phyloP scores from a whole-genome alignment of 2,797 vertebrate species.

The Premnoplex brunnescens region DNA sequence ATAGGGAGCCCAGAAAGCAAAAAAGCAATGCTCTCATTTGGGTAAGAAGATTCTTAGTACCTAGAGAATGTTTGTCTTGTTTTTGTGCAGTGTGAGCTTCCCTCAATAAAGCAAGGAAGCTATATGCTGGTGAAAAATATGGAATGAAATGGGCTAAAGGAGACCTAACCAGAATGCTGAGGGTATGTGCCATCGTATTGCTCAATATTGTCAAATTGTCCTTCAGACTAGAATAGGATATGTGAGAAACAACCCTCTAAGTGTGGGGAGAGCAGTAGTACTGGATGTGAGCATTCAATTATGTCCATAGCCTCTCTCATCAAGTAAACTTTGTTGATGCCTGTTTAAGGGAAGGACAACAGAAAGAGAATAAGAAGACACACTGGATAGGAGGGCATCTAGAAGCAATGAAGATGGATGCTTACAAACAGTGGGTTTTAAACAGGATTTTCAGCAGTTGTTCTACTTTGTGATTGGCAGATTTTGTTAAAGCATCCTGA shows the following conservation, averaged over 20 bases:
- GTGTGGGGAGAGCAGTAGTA: not conserved
- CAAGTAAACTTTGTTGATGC: not conserved
- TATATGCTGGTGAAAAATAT: not conserved
- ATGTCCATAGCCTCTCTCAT: not conserved
- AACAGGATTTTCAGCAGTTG: not conserved
- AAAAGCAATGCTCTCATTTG: not conserved
- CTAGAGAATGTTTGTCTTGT: not conserved
- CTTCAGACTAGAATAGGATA: not conserved
- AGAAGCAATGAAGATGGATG: not conserved
- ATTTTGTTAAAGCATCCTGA: not conserved
- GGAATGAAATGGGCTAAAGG: not conserved
- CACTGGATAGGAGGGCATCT: not conserved
- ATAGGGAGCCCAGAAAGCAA: not conserved
- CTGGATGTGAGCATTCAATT: not conserved
- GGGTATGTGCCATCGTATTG: not conserved
- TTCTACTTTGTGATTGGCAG: not conserved
- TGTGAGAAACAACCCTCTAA: fast-evolving
- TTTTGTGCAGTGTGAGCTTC: not conserved
- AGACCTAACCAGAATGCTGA: not conserved
- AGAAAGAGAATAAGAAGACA: not conserved
- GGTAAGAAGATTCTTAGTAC: not conserved
- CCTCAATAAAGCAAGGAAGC: not conserved
- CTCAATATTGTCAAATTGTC: not conserved
- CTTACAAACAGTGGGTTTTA: not conserved
- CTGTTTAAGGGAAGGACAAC: not conserved